A percentile compares a stretch with the other conserved stretches of the same genome.
Evolutionary conservation across 2,113 vertebrate genomes (phyloP).

Genomic region (Toxotes jaculatrix): DNA sequence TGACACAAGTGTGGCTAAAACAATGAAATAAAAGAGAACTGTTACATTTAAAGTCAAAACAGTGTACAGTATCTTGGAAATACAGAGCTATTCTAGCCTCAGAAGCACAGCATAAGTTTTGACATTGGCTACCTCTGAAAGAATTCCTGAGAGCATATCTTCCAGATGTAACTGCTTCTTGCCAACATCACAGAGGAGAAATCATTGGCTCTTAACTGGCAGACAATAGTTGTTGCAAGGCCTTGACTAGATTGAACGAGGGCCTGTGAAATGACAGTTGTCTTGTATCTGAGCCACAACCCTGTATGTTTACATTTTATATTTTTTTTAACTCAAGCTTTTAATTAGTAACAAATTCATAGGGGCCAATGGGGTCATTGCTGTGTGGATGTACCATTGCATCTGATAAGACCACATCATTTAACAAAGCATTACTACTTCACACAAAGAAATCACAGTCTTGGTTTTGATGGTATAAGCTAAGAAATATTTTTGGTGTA

Average conservation of each 20-base stretch:
- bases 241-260: slow-evolving; percentile 17
- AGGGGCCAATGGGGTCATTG: background rate
- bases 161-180: slow-evolving; percentile 11
- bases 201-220: slow-evolving; percentile 21
- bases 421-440: background rate
- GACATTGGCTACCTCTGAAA: slow-evolving; percentile 13
- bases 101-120: slow-evolving; percentile 4
- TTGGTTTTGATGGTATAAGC: background rate
- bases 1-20: slow-evolving; percentile 10
- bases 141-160: slow-evolving; percentile 10
- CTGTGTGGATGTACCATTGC: background rate
- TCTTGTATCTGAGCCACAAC: slow-evolving; percentile 9
- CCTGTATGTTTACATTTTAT: background rate
- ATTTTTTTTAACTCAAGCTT: background rate
- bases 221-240: slow-evolving; percentile 3
- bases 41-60: background rate
- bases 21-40: background rate
- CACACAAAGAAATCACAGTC: background rate
- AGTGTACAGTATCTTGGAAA: background rate
- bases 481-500: background rate
- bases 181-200: slow-evolving; percentile 18
- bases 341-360: background rate
- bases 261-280: background rate
- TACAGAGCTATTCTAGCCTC: background rate
- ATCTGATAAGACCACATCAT: background rate